A percentile compares a stretch with the other conserved stretches of the same genome.
Evolutionary conservation across 2,888 invertebrate species (phyloP).

Genomic region (Slavum lentiscoides): DNA sequence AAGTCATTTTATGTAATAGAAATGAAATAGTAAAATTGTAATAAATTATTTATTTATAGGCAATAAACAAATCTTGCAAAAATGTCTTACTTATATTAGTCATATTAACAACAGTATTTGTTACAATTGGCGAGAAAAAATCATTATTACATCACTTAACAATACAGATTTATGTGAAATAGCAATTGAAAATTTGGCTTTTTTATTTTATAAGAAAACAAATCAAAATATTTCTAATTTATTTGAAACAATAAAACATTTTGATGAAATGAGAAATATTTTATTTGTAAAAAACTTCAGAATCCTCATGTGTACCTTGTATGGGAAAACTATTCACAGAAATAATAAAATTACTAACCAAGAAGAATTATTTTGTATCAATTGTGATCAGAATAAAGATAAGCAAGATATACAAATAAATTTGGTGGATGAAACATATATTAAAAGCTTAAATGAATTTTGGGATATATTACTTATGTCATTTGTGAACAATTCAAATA

Average conservation of each 20-base stretch:
- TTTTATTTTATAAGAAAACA: constrained; percentile 29
- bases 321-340: constrained; percentile 23
- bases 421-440: not conserved
- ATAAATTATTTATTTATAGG: constrained; percentile 32
- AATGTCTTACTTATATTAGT: constrained; percentile 32
- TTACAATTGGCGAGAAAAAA: constrained; percentile 24
- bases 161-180: constrained; percentile 28
- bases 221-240: constrained; percentile 29
- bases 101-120: not conserved
- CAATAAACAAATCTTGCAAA: constrained; percentile 9
- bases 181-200: constrained; percentile 32
- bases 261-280: constrained; percentile 32
- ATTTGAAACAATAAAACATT: constrained; percentile 29
- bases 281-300: constrained; percentile 35
- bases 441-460: constrained; percentile 19
- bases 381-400: constrained; percentile 28
- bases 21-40: not conserved
- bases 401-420: not conserved
- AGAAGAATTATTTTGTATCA: constrained; percentile 46
- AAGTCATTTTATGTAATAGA: not conserved
- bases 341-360: constrained; percentile 13
- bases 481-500: constrained; percentile 39
- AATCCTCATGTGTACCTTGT: constrained; percentile 45
- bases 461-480: constrained; percentile 40
- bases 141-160: constrained; percentile 26